Evolutionary conservation across 2,797 vertebrate genomes (phyloP), one percentile per base, ranked within the genome.

Genomic region (Clamator glandarius): DNA sequence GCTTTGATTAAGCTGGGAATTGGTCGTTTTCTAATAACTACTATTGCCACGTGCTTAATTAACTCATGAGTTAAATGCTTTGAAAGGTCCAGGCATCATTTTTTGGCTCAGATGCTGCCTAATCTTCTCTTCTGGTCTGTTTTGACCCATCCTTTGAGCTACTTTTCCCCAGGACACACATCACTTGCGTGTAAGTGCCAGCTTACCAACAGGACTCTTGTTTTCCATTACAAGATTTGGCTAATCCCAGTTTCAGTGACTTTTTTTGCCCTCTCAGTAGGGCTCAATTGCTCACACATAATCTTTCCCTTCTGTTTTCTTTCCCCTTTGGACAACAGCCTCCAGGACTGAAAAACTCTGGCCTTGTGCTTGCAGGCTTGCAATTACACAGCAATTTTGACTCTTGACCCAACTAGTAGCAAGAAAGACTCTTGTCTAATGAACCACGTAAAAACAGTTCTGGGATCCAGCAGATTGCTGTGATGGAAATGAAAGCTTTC

Each of bases 361-460:
- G 61, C 63, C 70, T 82, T 95, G 93, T 91, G 69, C 76, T 62
- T 58, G 5, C 39, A 95, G 95, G 89, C 75, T 86, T 84, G 48
- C 74, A 96, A 89, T 96, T 96, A 94, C 68, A 87, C 90, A 96
- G 88, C 67, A 93, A n/a, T 95, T 94, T 89, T 96, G 92, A 94
- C 85, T 91, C 89, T 85, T 87, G 90, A 84, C 94, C 72, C 44
- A 92, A 85, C 62, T 80, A 73, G 74, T 74, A 94, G 89, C 79
- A 88, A 88, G 88, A 88, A 92, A 93, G 26, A 23, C 61, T 84
- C 84, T 87, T 93, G 89, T 96, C 82, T 86, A 78, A 79, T 86
- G 93, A 94, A 94, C 80, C 95, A 83, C 33, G 2, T 74, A 86
- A 93, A 96, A 89, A 54, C 81, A 87, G 42, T 75, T 70, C 68